Base-by-base conservation (phyloP, 2,888 invertebrate species). In the Polymixis lichenea region DNA sequence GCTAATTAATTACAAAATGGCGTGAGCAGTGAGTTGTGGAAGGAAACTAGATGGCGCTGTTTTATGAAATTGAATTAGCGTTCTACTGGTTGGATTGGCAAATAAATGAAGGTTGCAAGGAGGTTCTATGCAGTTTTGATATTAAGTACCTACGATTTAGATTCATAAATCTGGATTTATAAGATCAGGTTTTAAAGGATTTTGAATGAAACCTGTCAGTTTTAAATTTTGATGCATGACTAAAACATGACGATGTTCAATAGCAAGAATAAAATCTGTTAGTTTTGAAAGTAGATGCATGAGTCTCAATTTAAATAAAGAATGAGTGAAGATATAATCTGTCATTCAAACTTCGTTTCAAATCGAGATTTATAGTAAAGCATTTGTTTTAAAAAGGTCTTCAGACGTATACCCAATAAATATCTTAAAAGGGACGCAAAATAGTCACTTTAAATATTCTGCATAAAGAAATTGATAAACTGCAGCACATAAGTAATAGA, bases 1-100 rank as follows among this genome's bases (percentile, higher is more conserved):
- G 61, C 65, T 75, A 77, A 87, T 85, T 85, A 76, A 75, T 79
- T 78, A 62, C 61, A 25, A 75, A 81, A 85, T 85, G 64, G 77
- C 70, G 60, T 3, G 43, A 38, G 58, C 58, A 46, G n/a, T 77
- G 13, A 74, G 4, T 51, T 53, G 62, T 19, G 32, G 5, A 62
- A 28, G n/a, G 53, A 38, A 5, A 67, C 66, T 68, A 85, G 72
- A 73, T 82, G 77, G 60, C 60, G 60, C 25, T 75, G 62, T 72
- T 79, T 75, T 77, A 71, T 38, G 46, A 69, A 78, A 83, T 77
- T 66, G 13, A 74, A 56, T 70, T 51, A 49, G 13, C 2, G 25
- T 61, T 62, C 66, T 56, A 72, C 51, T 72, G 67, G 38, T 75
- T 72, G 66, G 28, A n/a, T 38, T 56, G 8, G 1, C 25, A 58